These are phyloP conservation scores for Plotosus lineatus DNA, from an alignment of 2,113 vertebrate genomes.

Conservation along the genomic window DNA sequence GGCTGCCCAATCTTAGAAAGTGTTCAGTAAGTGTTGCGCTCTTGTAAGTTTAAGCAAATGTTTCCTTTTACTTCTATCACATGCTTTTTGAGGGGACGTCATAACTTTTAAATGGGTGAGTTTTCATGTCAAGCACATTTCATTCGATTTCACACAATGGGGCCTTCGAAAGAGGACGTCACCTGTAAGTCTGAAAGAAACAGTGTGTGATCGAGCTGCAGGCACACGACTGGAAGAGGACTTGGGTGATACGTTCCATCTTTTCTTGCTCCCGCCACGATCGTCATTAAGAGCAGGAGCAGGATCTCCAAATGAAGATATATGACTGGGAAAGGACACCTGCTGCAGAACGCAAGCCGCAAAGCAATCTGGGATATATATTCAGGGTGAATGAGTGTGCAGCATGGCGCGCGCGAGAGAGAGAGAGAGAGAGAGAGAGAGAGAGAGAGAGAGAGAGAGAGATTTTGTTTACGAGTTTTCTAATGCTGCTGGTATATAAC, in stretches of 20 bases:
- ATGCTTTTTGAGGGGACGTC: neutral
- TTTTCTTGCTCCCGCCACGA: neutral
- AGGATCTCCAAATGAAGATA: conserved; percentile 48
- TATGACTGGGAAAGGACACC: conserved; percentile 34
- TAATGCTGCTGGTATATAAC: neutral
- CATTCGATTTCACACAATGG: conserved; percentile 26
- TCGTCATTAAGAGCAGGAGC: conserved; percentile 26
- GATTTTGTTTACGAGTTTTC: neutral
- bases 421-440: conserved; percentile 1
- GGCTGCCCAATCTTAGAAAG: neutral
- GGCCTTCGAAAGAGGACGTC: neutral
- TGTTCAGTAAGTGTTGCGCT: conserved; percentile 3
- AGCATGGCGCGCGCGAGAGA: neutral
- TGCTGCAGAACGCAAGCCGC: conserved; percentile 22
- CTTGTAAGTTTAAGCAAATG: neutral
- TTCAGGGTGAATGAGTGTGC: conserved; percentile 15
- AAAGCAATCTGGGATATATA: conserved; percentile 28
- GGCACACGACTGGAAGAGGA: conserved; percentile 28
- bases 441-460: neutral
- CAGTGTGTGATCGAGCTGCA: conserved; percentile 25
- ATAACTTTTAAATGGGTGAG: conserved; percentile 19
- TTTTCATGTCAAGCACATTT: conserved; percentile 22
- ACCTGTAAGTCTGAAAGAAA: neutral
- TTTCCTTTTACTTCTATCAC: neutral
- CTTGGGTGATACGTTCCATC: conserved; percentile 28